Evolutionary conservation across 1,140 invertebrate genomes (phyloP).

Genomic region (Zaprionus nigranus): DNA sequence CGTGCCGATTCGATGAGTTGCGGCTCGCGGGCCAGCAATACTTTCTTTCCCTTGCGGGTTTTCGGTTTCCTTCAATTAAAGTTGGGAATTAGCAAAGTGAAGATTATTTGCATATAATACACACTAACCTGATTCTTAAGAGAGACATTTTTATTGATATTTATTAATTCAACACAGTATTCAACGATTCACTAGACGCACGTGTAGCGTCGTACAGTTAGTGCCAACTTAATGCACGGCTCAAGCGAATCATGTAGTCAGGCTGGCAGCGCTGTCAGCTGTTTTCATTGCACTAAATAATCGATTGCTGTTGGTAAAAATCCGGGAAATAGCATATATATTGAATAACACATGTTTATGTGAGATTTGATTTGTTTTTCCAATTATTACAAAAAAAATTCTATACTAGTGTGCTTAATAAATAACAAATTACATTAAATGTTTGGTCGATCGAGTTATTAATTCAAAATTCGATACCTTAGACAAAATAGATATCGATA

Average conservation of each 20-base stretch:
- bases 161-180: slow-evolving; percentile 24
- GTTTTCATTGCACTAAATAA: not conserved
- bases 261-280: slow-evolving; percentile 30
- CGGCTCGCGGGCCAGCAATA: slow-evolving; percentile 92
- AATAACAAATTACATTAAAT: not conserved
- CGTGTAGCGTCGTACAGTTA: slow-evolving; percentile 49
- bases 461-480: not conserved
- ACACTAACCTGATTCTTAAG: slow-evolving; percentile 70
- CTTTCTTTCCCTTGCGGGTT: slow-evolving; percentile 94
- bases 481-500: not conserved
- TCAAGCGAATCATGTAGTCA: not conserved
- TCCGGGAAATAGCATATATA: not conserved
- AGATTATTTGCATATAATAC: not conserved
- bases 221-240: slow-evolving; percentile 33
- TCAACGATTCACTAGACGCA: slow-evolving; percentile 42
- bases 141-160: slow-evolving; percentile 67
- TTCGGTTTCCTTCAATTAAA: slow-evolving; percentile 89
- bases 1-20: slow-evolving; percentile 96
- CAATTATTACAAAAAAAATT: too few species aligned
- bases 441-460: not conserved
- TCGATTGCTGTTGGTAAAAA: not conserved
- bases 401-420: too few species aligned
- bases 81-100: not conserved
- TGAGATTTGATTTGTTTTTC: not conserved
- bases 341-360: not conserved